phyloP scores from a whole-genome alignment of 64 coral and sea anemone species.

The Porites lutea region DNA sequence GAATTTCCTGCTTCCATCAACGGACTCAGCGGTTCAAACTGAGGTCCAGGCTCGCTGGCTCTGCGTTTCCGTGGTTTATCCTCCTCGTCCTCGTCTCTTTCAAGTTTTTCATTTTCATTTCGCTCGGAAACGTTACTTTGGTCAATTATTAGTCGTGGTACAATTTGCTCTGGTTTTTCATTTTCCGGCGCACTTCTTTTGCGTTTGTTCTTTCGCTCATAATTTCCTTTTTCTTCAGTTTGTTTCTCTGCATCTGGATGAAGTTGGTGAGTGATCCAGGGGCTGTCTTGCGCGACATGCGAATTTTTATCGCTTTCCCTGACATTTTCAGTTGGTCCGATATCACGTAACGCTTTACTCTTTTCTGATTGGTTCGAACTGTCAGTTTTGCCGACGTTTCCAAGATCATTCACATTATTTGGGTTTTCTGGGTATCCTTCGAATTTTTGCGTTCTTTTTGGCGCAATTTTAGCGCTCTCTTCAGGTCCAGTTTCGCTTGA shows the following conservation, averaged over 20 bases:
- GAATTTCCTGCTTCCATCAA: background rate
- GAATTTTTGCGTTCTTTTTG: background rate
- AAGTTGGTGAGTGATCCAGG: background rate
- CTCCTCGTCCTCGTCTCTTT: background rate
- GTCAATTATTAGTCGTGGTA: background rate
- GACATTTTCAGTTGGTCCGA: background rate
- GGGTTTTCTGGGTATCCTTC: background rate
- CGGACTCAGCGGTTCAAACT: background rate
- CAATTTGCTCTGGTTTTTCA: background rate
- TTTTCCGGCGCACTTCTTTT: background rate
- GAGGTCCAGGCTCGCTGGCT: background rate
- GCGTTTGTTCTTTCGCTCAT: slow-evolving; percentile 9
- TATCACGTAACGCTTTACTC: background rate
- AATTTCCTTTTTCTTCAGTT: background rate
- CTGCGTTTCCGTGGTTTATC: background rate
- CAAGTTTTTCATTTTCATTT: background rate
- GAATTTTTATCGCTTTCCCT: background rate
- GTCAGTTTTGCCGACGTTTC: background rate
- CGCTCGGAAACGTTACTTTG: background rate
- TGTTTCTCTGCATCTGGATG: background rate
- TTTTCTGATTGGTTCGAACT: background rate
- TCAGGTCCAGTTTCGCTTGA: background rate
- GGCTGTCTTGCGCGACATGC: background rate
- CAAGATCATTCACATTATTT: no score
- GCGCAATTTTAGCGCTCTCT: background rate